Base-by-base conservation (phyloP, 2,888 invertebrate genomes). In the Himalopsyche japonica region DNA sequence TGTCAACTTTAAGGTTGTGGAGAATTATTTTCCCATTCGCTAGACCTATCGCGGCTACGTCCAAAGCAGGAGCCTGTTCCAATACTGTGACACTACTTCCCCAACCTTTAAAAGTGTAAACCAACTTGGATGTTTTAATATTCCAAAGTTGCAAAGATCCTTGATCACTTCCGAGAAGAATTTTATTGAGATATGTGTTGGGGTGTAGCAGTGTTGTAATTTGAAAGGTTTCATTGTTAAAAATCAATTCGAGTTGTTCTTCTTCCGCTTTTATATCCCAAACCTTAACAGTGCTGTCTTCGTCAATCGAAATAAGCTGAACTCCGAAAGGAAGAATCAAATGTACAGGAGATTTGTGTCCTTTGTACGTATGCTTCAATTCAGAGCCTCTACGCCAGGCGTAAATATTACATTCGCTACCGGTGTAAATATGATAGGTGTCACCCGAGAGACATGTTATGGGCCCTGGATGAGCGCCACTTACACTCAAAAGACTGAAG, bases 121-220 rank as follows among this genome's bases (percentile, higher is more conserved):
- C 92, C 87, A 96, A 91, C 88, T 95, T 95, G 57, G 94, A 94
- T 27, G 94, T 94, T 82, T 95, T 95, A 8, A 99, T 91, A 91
- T 99, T 99, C 97, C 98, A 98, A 86, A 99, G 90, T 88, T 98
- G 97, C 87, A 99, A 88, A 70, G 92, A 90, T 0, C 98, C 98
- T 89, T 98, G 96, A 83, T 94, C 93, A 87, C 97, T 97, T 0
- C 97, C 98, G 64, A 99, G 91, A 37, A 99, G 89, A 85, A 99
- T 94, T 90, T 99, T 99, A 89, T 99, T 99, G 20, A 98, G 90
- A 89, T 99, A 99, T 0, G 99, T 98, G 32, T 94, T 95, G 0
- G 99, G 99, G 92, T 99, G 99, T 83, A 96, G 92, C n/a, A 98
- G 87, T 0, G 97, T 93, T 0, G 96, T 95, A 43, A 99, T 94